Conservation (phyloP, 2,113 vertebrate species). For the Tringa solitaria region DNA sequence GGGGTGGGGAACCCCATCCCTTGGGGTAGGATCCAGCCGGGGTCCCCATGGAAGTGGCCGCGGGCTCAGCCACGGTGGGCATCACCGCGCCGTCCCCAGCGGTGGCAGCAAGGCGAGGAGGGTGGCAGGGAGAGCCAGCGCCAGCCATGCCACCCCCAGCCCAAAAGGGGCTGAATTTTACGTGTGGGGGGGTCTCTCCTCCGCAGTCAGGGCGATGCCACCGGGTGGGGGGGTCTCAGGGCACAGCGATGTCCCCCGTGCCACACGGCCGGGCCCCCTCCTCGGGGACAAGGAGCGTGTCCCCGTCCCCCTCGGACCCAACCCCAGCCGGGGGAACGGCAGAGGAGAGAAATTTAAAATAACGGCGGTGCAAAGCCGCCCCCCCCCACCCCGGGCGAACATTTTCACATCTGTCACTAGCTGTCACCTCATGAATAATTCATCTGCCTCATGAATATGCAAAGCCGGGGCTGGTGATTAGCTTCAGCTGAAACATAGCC, state of each 20-base stretch:
- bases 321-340: neutral
- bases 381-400: constrained; percentile 14
- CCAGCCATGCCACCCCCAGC: fast-evolving
- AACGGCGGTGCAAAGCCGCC: constrained; percentile 26
- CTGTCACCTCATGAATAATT: constrained; percentile 74
- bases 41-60: neutral
- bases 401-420: constrained; percentile 70
- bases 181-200: too few relatives aligned
- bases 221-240: neutral
- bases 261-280: neutral
- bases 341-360: neutral
- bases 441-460: constrained; percentile 70
- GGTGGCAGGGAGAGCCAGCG: neutral
- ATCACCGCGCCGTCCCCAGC: fast-evolving
- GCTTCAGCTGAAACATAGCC: constrained; percentile 47
- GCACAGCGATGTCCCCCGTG: neutral
- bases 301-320: neutral
- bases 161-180: fast-evolving
- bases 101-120: neutral
- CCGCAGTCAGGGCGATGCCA: neutral
- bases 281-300: neutral
- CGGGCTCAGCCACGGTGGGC: fast-evolving
- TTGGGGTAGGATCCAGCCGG: neutral
- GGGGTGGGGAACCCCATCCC: too few relatives aligned
- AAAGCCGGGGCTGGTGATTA: constrained; percentile 57